Conservation (phyloP, 37 sponge, comb jelly and placozoan species). For the Mnemiopsis leidyi region DNA sequence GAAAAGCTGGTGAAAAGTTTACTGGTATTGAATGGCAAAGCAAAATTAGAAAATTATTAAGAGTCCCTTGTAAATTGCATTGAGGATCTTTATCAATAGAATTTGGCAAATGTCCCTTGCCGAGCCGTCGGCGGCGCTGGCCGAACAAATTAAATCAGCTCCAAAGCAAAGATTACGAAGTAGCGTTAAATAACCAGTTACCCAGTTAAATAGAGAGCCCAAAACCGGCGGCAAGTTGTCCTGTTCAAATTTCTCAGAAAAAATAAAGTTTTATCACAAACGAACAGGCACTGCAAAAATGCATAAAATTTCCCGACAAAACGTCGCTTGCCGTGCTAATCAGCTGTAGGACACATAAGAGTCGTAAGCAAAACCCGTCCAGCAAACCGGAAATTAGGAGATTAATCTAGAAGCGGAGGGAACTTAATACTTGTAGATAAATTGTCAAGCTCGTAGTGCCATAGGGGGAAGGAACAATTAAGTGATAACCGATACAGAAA, state of each 20-base stretch:
- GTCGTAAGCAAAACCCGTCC: not conserved
- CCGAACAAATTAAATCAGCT: constrained; percentile 22
- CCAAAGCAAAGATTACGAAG: constrained; percentile 36
- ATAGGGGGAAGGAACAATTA: not conserved
- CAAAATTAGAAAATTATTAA: constrained; percentile 28
- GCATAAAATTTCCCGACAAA: not conserved
- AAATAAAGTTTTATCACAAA: not conserved
- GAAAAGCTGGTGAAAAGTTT: constrained; percentile 45
- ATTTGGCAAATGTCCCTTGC: constrained; percentile 25
- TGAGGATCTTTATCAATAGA: constrained; percentile 53
- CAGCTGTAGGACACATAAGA: too few relatives aligned
- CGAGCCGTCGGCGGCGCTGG: not conserved
- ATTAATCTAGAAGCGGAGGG: not conserved
- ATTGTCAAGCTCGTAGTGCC: not conserved
- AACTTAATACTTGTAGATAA: not conserved
- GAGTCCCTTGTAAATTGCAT: constrained; percentile 51
- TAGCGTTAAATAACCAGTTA: not conserved
- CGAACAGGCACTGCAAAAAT: too few relatives aligned
- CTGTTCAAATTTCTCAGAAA: not conserved
- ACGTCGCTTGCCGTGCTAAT: not conserved
- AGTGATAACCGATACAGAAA: not conserved
- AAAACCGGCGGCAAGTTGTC: not conserved
- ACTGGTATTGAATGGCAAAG: constrained; percentile 65
- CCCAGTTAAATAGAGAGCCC: not conserved
- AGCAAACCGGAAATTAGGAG: not conserved